These are phyloP conservation scores for Epizoanthus rinbou DNA, from an alignment of 92 coral and sea anemone species.

Conservation along the genomic window DNA sequence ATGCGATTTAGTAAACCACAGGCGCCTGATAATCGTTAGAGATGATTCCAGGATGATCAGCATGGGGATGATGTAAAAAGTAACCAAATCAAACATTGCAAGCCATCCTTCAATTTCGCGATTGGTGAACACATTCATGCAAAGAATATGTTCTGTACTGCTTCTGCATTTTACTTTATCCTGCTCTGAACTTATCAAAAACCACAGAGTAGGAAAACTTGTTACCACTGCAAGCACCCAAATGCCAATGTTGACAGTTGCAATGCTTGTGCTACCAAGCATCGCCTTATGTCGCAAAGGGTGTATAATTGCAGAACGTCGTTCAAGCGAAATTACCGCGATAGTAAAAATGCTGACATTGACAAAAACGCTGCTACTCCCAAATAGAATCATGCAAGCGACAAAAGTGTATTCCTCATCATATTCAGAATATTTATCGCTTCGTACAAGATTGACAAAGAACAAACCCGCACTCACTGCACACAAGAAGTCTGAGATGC, in stretches of 20 bases:
- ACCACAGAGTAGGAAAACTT: not conserved
- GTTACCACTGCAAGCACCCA: not conserved
- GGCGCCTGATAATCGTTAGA: not conserved
- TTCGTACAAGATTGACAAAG: not conserved
- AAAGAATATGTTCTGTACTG: not conserved
- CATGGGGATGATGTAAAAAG: slow-evolving; percentile 2
- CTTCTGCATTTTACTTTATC: not conserved
- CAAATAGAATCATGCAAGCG: not conserved
- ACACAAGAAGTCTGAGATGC: not conserved
- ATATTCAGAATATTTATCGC: no score
- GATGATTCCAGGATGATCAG: not conserved
- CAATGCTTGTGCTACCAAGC: not conserved
- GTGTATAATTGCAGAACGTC: slow-evolving; percentile 10
- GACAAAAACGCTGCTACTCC: not conserved
- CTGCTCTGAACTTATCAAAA: not conserved
- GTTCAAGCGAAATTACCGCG: not conserved
- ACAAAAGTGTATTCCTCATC: not conserved
- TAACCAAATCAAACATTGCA: not conserved
- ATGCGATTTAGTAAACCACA: not conserved
- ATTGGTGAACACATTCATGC: not conserved
- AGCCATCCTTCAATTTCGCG: not conserved
- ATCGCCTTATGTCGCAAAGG: not conserved
- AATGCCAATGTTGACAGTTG: not conserved
- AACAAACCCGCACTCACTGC: not conserved
- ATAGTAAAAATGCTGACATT: slow-evolving; percentile 2